Evolutionary conservation across 2,888 invertebrate genomes (phyloP).

Genomic region (Rhogogaster chlorosoma): DNA sequence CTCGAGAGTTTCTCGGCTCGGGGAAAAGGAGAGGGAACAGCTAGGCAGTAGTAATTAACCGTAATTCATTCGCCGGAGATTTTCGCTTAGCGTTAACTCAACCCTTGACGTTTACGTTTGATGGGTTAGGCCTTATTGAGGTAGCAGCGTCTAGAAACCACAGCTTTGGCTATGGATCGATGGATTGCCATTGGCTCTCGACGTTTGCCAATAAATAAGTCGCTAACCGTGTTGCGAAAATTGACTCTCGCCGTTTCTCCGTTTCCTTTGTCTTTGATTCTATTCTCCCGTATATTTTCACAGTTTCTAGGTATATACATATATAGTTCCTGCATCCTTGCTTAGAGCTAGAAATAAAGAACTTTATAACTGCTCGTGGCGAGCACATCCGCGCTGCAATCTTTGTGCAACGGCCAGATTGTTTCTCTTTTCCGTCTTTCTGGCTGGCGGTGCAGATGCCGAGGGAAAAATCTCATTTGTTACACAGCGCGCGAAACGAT

Average conservation of each 20-base stretch:
- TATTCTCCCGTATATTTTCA: not conserved
- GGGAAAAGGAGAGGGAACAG: not conserved
- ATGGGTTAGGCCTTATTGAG: slow-evolving; percentile 22
- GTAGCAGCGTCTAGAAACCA: slow-evolving; percentile 11
- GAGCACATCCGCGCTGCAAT: slow-evolving; percentile 3
- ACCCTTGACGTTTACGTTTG: slow-evolving; percentile 46
- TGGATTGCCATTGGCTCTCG: slow-evolving; percentile 44
- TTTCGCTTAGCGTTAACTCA: slow-evolving; percentile 49
- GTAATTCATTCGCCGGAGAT: slow-evolving; percentile 38
- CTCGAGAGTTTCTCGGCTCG: not conserved
- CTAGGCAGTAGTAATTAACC: slow-evolving; percentile 25
- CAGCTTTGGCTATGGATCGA: slow-evolving; percentile 35
- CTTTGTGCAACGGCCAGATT: slow-evolving; percentile 33
- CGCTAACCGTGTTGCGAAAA: slow-evolving; percentile 38
- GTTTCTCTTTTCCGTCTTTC: not conserved
- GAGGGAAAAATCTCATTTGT: not conserved
- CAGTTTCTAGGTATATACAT: not conserved
- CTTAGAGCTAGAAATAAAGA: not conserved
- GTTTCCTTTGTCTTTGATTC: not conserved
- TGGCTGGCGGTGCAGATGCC: not conserved
- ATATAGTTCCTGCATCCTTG: not conserved
- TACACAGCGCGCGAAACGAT: not conserved
- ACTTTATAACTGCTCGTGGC: not conserved
- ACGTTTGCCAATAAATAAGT: slow-evolving; percentile 44
- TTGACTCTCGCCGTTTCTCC: slow-evolving; percentile 8